Percentiles rank a stretch among this genome's conserved stretches.
Evolutionary conservation across 1,140 invertebrate genomes (phyloP).

Genomic region (Apis laboriosa): DNA sequence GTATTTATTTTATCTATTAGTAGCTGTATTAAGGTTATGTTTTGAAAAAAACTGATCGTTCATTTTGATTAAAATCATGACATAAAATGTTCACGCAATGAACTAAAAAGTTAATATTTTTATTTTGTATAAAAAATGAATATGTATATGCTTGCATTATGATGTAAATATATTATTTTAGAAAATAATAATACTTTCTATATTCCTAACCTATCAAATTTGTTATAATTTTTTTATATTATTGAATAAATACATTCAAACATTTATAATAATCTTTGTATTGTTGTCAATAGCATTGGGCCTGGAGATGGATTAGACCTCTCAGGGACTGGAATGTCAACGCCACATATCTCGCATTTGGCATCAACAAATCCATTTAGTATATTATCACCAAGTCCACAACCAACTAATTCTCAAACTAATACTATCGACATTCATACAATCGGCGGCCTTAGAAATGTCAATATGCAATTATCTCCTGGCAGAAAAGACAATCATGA

Average conservation of each 20-base stretch:
- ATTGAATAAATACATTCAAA: neutral
- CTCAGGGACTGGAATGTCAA: constrained; percentile 62
- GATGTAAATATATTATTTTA: neutral
- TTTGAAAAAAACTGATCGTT: constrained; percentile 25
- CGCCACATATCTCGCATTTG: constrained; percentile 64
- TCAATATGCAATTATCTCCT: constrained; percentile 70
- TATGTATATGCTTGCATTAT: neutral
- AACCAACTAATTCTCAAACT: constrained; percentile 69
- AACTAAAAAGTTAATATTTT: neutral
- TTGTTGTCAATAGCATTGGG: constrained; percentile 49
- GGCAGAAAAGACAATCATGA: constrained; percentile 72
- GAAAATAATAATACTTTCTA: neutral
- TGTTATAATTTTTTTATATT: neutral
- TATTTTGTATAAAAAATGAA: neutral
- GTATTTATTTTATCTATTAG: too few species aligned
- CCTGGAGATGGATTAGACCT: constrained; percentile 64
- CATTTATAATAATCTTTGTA: constrained; percentile 12
- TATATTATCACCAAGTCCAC: constrained; percentile 64
- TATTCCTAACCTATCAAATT: neutral
- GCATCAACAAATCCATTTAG: constrained; percentile 64
- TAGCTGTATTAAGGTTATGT: constrained; percentile 49
- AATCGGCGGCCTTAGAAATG: constrained; percentile 73
- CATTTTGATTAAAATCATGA: constrained; percentile 41
- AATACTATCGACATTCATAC: constrained; percentile 68
- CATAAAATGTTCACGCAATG: constrained; percentile 47